phyloP scores from a whole-genome alignment of 2,797 vertebrate genomes.

The Euphonia xanthogaster region DNA sequence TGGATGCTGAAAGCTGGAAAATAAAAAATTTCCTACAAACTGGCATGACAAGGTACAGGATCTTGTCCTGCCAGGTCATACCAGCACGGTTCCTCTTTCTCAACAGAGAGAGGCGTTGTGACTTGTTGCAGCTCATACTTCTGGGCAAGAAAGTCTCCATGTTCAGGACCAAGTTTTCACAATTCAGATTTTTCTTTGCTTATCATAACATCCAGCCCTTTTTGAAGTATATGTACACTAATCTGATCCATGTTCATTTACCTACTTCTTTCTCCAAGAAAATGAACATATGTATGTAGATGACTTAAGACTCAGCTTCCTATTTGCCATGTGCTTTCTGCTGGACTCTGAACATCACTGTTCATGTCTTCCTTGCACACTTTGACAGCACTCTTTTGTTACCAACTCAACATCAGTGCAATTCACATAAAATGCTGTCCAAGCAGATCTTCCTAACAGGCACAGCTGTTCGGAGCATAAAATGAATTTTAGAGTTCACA shows the following conservation, averaged over 20 bases:
- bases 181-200: background rate
- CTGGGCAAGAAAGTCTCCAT: background rate
- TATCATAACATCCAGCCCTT: background rate
- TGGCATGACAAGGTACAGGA: background rate
- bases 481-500: accelerated
- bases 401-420: background rate
- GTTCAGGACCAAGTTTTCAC: background rate
- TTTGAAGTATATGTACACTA: background rate
- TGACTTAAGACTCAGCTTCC: background rate
- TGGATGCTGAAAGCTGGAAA: background rate
- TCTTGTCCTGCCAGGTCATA: background rate
- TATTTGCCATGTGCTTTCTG: background rate
- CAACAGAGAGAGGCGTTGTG: background rate
- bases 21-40: background rate
- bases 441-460: background rate
- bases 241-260: background rate
- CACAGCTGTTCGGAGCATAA: background rate
- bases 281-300: background rate
- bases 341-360: background rate
- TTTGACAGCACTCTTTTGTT: background rate
- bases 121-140: background rate
- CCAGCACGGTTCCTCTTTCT: background rate
- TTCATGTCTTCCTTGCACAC: background rate
- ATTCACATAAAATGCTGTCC: background rate
- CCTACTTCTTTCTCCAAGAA: background rate